These are phyloP conservation scores for Gobiocypris rarus DNA, from an alignment of 2,113 vertebrate species.

Conservation along the genomic window DNA sequence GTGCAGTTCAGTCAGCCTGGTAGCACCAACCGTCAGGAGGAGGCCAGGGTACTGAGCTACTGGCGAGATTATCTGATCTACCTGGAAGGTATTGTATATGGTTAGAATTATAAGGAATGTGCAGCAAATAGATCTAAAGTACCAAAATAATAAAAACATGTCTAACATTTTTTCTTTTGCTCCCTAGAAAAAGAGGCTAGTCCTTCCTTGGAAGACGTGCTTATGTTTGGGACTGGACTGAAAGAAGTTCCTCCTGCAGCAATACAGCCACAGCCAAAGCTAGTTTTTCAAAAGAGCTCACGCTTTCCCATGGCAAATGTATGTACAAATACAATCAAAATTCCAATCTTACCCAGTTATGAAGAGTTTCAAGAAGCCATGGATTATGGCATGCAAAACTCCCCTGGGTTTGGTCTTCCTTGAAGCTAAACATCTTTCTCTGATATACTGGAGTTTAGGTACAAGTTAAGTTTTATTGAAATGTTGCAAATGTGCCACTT, in stretches of 20 bases:
- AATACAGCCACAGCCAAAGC: constrained; percentile 33
- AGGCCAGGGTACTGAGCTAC: background rate
- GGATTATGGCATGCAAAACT: constrained; percentile 26
- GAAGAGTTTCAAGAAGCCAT: constrained; percentile 45
- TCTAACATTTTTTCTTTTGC: background rate
- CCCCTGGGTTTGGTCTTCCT: constrained; percentile 2
- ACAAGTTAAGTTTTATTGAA: background rate
- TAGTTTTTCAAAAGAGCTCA: constrained; percentile 25
- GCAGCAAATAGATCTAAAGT: background rate
- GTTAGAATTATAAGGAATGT: background rate
- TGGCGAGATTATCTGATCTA: too few relatives aligned
- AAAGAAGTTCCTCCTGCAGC: constrained; percentile 32
- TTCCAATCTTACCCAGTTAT: constrained; percentile 30
- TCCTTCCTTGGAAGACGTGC: constrained; percentile 12
- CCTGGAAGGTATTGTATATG: background rate
- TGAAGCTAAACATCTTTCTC: background rate
- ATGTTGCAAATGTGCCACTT: background rate
- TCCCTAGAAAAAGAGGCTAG: background rate
- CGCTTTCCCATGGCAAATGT: constrained; percentile 43
- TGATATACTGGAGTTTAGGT: background rate
- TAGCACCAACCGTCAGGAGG: too few relatives aligned
- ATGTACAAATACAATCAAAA: constrained; percentile 42
- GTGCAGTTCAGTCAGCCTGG: too few relatives aligned
- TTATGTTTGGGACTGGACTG: constrained; percentile 41
- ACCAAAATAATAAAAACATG: background rate